Base-by-base conservation (phyloP, 2,113 vertebrate genomes). In the Bettongia penicillata region DNA sequence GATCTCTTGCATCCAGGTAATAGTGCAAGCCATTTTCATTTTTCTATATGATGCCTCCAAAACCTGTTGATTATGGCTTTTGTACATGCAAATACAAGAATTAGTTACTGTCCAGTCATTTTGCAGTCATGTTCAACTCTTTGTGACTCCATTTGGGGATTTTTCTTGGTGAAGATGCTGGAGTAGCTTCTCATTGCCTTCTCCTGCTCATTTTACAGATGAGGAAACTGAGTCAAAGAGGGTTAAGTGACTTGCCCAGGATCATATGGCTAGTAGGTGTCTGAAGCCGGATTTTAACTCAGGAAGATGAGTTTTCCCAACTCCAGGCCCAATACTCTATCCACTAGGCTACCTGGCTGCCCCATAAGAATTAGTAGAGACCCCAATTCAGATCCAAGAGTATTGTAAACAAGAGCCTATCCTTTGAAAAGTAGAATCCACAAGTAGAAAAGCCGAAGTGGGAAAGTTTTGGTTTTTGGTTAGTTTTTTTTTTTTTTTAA, bases 1-100 rank as follows among this genome's bases (percentile, higher is more conserved):
- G 99, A 96, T 98, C 98, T 0, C 99, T 99, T 53, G 99, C 99
- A 94, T 98, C 99, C 98, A 99, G 99, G 99, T 99, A 98, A 53
- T 99, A 98, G 51, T 92, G 50, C 89, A 53, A 3, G 11, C 8
- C 16, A 43, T 95, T 93, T 51, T 61, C 55, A 16, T 84, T 51
- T 53, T 90, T 91, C 31, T n/a, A 51, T 10, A 5, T 52, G 11
- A 16, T 52, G 49, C 19, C 5, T 51, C 19, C 19, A 8, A 43
- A 84, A 1, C 5, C 61, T 77, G 6, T 77, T 19, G 37, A 31
- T 68, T 19, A 37, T 43, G n/a, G n/a, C 19, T 84, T 84, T 84
- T 43, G 7, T 84, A 84, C n/a, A n/a, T 19, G 7, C 37, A 16
- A 43, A 84, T 8, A 43, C 8, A 43, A 43, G 68, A 84, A 92